Evolutionary conservation across 2,888 invertebrate genomes (phyloP).

Genomic region (Glyphotaelius pellucidus): DNA sequence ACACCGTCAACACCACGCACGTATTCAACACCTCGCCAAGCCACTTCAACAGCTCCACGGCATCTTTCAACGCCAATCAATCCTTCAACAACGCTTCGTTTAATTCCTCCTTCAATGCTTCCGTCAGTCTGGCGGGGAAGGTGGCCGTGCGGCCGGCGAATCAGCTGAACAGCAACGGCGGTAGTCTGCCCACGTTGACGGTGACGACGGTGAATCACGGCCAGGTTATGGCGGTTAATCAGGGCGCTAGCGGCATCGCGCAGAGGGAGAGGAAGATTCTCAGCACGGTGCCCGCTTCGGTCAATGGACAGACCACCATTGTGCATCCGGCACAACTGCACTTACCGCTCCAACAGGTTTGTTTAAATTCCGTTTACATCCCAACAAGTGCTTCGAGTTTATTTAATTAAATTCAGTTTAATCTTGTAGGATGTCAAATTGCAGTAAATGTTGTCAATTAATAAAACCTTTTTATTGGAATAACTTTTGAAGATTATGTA

Average conservation of each 20-base stretch:
- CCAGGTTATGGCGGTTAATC: conserved; percentile 62
- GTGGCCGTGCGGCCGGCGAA: conserved; percentile 16
- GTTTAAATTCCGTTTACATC: not conserved
- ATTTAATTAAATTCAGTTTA: too few species aligned
- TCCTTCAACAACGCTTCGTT: not conserved
- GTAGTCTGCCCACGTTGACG: conserved; percentile 59
- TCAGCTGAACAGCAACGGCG: not conserved
- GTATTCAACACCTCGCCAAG: not conserved
- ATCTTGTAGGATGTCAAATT: not conserved
- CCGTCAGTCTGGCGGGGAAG: conserved; percentile 5
- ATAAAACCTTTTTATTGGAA: too few species aligned
- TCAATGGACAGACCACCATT: conserved; percentile 71
- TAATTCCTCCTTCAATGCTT: not conserved
- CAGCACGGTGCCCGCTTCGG: conserved; percentile 68
- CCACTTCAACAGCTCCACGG: not conserved
- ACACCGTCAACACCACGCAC: conserved; percentile 9
- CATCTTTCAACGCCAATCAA: not conserved
- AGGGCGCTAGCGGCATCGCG: conserved; percentile 3
- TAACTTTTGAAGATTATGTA: too few species aligned
- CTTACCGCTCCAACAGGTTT: conserved; percentile 75
- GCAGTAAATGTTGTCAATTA: not conserved
- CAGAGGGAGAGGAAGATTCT: conserved; percentile 59
- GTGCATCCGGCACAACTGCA: conserved; percentile 77
- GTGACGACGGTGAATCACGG: conserved; percentile 64
- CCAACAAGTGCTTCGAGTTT: not conserved